phyloP scores from a whole-genome alignment of 2,888 invertebrate species.

The Boloria selene region DNA sequence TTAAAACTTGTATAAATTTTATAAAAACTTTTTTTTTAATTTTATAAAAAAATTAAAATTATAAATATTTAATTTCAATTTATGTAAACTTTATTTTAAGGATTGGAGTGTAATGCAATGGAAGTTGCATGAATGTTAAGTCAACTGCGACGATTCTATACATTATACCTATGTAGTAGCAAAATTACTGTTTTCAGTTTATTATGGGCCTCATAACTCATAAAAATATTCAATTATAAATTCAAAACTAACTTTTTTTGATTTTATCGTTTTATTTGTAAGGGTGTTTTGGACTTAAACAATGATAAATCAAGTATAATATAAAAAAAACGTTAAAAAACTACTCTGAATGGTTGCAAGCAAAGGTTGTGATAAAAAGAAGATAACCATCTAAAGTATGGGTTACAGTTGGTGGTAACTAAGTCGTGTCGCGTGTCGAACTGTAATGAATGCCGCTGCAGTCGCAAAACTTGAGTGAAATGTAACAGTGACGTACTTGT shows the following conservation, averaged over 20 bases:
- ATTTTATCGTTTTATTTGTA: too few relatives aligned
- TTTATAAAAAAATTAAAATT: too few relatives aligned
- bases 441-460: slow-evolving; percentile 49
- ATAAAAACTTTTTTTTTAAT: too few relatives aligned
- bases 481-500: slow-evolving; percentile 65
- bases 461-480: slow-evolving; percentile 62
- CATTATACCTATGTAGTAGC: too few relatives aligned
- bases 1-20: too few relatives aligned
- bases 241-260: too few relatives aligned
- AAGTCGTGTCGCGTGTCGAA: slow-evolving; percentile 43
- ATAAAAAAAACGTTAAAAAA: neutral
- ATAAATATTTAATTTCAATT: slow-evolving; percentile 10
- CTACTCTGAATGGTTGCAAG: too few relatives aligned
- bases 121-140: slow-evolving; percentile 20
- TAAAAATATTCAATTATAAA: too few relatives aligned
- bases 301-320: neutral
- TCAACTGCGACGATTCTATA: slow-evolving; percentile 17
- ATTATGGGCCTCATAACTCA: too few relatives aligned
- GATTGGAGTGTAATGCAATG: slow-evolving; percentile 15
- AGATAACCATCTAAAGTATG: neutral
- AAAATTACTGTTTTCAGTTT: too few relatives aligned
- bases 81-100: neutral
- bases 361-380: neutral
- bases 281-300: too few relatives aligned
- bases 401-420: slow-evolving; percentile 4